These are phyloP conservation scores for Tineola bisselliella DNA, from an alignment of 2,888 invertebrate species.

Conservation along the genomic window DNA sequence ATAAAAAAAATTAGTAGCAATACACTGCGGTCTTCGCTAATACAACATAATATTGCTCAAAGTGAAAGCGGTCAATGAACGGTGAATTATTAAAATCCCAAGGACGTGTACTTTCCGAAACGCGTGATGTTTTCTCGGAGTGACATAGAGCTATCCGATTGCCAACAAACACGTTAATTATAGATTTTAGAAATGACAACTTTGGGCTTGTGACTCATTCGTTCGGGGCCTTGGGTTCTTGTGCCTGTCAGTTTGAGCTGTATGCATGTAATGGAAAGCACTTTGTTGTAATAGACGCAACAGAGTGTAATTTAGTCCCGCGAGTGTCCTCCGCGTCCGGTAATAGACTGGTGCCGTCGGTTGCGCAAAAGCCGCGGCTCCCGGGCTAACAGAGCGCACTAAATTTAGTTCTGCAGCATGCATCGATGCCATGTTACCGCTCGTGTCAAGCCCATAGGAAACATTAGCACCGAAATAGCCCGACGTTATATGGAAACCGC, in stretches of 20 bases:
- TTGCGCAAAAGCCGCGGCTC: constrained; percentile 47
- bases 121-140: neutral
- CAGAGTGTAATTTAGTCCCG: neutral
- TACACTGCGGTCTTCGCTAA: neutral
- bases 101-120: neutral
- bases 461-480: constrained; percentile 45
- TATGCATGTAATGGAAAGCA: no score
- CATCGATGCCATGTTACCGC: constrained; percentile 24
- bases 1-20: neutral
- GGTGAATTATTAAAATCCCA: neutral
- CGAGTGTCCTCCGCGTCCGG: constrained; percentile 29
- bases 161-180: neutral
- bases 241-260: no score
- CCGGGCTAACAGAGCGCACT: constrained; percentile 35
- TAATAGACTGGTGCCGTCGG: constrained; percentile 53
- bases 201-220: neutral
- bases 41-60: neutral
- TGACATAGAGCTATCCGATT: neutral
- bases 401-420: constrained; percentile 61
- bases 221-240: neutral
- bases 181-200: neutral
- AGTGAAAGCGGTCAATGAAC: neutral
- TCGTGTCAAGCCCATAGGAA: constrained; percentile 50
- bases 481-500: constrained; percentile 58
- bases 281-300: neutral